phyloP scores from a whole-genome alignment of 2,113 vertebrate species.

The Vireo altiloquus region DNA sequence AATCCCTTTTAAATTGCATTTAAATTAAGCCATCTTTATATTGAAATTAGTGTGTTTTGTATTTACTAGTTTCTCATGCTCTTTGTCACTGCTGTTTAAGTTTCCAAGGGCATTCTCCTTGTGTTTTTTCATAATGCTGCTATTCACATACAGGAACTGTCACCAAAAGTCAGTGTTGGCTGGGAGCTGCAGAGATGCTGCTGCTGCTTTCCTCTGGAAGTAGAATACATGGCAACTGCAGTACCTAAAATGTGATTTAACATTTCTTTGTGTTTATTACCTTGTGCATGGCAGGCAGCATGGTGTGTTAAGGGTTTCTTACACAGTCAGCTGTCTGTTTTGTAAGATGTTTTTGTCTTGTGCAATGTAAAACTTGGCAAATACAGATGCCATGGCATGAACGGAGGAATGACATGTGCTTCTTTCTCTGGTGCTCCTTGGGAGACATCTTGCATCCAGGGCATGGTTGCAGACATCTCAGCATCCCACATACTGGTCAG shows the following conservation, averaged over 20 bases:
- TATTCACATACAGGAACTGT: not conserved
- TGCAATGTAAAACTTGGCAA: not conserved
- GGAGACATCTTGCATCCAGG: not conserved
- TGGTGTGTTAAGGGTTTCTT: not conserved
- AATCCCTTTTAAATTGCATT: not conserved
- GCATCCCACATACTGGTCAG: accelerated
- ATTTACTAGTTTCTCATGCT: not conserved
- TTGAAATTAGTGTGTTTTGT: not conserved
- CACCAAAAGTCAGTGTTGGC: not conserved
- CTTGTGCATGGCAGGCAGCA: not conserved
- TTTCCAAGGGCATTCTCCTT: not conserved
- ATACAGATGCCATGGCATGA: not conserved
- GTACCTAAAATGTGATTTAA: not conserved
- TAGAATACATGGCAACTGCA: not conserved
- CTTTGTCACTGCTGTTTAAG: not conserved
- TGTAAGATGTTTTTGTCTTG: not conserved
- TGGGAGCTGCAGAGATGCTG: not conserved
- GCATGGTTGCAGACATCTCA: not conserved
- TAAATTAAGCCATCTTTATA: not conserved
- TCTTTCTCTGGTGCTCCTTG: not conserved
- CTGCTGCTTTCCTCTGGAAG: not conserved
- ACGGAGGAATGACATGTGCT: accelerated
- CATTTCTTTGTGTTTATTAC: not conserved
- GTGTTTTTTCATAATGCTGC: not conserved
- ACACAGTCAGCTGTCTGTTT: not conserved